phyloP scores from a whole-genome alignment of 2,113 vertebrate genomes.

The Amphiprion ocellaris region DNA sequence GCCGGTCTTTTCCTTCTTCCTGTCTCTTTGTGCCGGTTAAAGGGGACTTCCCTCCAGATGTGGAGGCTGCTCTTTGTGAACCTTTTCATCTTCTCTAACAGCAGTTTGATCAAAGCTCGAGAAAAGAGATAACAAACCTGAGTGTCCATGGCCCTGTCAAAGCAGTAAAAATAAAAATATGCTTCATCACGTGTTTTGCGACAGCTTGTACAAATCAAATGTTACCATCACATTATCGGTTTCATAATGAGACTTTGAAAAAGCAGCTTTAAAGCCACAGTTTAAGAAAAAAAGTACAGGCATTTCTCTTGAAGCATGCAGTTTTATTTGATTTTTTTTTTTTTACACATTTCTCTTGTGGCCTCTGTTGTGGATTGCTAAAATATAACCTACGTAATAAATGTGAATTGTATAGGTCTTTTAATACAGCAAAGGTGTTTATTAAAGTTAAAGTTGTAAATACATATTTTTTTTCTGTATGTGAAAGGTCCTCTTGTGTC shows the following conservation, averaged over 20 bases:
- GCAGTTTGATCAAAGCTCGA: slow-evolving; percentile 72
- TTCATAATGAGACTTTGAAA: too few species aligned
- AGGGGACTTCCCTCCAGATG: slow-evolving; percentile 78
- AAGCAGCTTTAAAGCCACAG: too few species aligned
- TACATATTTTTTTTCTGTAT: neutral
- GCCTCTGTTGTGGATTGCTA: neutral
- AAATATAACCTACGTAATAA: too few species aligned
- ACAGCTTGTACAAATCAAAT: neutral
- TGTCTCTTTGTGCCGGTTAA: slow-evolving; percentile 64
- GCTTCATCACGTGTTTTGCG: slow-evolving; percentile 18
- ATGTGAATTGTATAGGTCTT: neutral
- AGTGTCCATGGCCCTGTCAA: slow-evolving; percentile 70
- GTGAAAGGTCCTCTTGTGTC: neutral
- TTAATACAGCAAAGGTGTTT: neutral
- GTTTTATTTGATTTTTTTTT: neutral
- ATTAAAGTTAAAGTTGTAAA: neutral
- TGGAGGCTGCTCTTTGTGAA: slow-evolving; percentile 44
- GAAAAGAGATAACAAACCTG: slow-evolving; percentile 42
- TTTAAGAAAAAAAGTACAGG: too few species aligned
- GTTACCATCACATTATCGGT: too few species aligned
- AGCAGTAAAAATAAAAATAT: slow-evolving; percentile 51
- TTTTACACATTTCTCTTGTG: neutral
- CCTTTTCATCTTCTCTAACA: slow-evolving; percentile 54
- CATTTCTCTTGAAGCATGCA: neutral
- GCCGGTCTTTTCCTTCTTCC: slow-evolving; percentile 72